phyloP scores from a whole-genome alignment of 2,888 invertebrate species.

The Eumerus sabulonum region DNA sequence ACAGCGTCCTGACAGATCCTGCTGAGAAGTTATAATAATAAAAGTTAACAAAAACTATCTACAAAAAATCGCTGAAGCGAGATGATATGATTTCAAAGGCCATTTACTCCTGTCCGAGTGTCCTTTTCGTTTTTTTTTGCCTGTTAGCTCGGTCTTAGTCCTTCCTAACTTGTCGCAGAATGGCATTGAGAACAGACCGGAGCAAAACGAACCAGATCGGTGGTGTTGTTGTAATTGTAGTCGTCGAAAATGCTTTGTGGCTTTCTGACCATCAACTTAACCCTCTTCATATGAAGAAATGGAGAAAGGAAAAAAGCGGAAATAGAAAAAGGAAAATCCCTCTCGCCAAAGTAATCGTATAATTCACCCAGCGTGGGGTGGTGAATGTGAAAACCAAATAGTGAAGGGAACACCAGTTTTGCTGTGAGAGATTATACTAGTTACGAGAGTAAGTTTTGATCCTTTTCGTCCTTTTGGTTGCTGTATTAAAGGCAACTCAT shows the following conservation, averaged over 20 bases:
- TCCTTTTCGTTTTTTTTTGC: slow-evolving; percentile 20
- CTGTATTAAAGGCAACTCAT: slow-evolving; percentile 17
- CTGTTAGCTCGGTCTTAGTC: neutral
- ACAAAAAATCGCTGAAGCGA: slow-evolving; percentile 61
- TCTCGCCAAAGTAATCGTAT: slow-evolving; percentile 60
- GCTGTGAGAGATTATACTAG: slow-evolving; percentile 61
- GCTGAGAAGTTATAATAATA: slow-evolving; percentile 61
- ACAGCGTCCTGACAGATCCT: slow-evolving; percentile 31
- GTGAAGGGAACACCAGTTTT: slow-evolving; percentile 53
- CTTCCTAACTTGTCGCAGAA: neutral
- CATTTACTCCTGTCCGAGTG: slow-evolving; percentile 58
- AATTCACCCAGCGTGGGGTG: slow-evolving; percentile 60
- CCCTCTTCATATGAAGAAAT: slow-evolving; percentile 27
- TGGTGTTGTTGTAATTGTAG: neutral
- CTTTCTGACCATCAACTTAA: slow-evolving; percentile 58
- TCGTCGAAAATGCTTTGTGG: slow-evolving; percentile 55
- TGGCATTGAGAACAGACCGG: too few relatives aligned
- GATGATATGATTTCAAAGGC: slow-evolving; percentile 64
- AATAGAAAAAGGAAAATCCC: slow-evolving; percentile 44
- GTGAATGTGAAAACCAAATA: slow-evolving; percentile 48
- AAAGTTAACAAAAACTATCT: slow-evolving; percentile 61
- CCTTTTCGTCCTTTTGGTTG: slow-evolving; percentile 36
- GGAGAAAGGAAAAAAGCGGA: slow-evolving; percentile 29
- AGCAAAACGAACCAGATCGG: neutral
- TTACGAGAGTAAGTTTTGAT: slow-evolving; percentile 42